phyloP scores from a whole-genome alignment of 2,797 vertebrate genomes.

The Cebuella pygmaea region DNA sequence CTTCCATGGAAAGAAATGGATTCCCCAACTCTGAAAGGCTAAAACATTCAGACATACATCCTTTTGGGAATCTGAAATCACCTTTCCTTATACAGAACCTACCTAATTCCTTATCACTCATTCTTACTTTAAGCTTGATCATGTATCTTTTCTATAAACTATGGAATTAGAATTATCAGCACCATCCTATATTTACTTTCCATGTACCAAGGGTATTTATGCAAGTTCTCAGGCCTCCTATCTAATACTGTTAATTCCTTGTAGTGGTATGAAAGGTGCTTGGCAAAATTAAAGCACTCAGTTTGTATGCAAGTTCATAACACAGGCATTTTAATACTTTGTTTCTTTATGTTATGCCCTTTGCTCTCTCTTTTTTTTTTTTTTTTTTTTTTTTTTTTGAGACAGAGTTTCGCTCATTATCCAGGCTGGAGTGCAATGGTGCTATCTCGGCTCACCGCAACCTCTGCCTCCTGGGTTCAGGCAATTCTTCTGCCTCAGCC shows the following conservation, averaged over 20 bases:
- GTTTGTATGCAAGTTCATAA: background rate
- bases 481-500: no score
- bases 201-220: background rate
- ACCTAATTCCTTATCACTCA: no score
- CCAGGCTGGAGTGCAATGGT: no score
- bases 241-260: background rate
- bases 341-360: accelerated
- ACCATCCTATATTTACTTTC: background rate
- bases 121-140: background rate
- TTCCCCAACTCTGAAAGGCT: background rate
- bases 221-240: background rate
- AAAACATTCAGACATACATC: accelerated
- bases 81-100: background rate
- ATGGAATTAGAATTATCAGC: background rate
- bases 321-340: no score
- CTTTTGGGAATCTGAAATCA: background rate
- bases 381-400: no score
- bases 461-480: no score
- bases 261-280: background rate
- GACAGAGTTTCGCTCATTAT: no score
- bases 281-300: accelerated
- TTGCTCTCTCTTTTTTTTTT: background rate
- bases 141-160: background rate
- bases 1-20: background rate
- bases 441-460: no score